Evolutionary conservation across 2,113 vertebrate species (phyloP).

Genomic region (Larimichthys polyactis): DNA sequence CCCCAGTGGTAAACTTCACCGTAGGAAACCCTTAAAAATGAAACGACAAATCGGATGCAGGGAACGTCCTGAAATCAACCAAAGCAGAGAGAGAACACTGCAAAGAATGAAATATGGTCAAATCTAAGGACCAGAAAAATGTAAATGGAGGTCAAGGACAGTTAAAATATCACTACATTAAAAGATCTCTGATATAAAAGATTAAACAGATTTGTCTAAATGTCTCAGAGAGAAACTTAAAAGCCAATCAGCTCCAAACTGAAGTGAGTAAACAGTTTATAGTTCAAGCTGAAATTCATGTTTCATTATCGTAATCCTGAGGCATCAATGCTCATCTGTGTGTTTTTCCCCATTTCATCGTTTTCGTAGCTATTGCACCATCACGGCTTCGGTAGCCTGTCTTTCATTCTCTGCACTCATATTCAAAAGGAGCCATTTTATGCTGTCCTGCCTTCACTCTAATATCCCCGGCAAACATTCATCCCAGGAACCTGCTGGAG

Average conservation of each 20-base stretch:
- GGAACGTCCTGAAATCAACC: neutral
- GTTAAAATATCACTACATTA: neutral
- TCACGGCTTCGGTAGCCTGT: neutral
- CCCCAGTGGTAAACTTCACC: neutral
- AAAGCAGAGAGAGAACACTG: neutral
- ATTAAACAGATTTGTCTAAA: neutral
- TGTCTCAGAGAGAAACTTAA: neutral
- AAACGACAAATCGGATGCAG: neutral
- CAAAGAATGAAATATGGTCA: neutral
- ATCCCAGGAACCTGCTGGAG: conserved; percentile 18
- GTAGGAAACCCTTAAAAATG: neutral
- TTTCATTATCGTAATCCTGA: conserved; percentile 21
- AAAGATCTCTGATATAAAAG: neutral
- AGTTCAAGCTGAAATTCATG: conserved; percentile 9
- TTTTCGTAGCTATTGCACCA: conserved; percentile 51
- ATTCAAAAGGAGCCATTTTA: conserved; percentile 27
- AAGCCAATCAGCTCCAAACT: neutral
- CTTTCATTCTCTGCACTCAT: conserved; percentile 20
- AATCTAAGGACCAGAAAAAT: neutral
- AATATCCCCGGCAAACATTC: conserved; percentile 50
- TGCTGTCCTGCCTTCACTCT: conserved; percentile 13
- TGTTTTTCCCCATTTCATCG: conserved; percentile 28
- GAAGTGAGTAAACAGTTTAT: neutral
- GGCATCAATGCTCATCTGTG: neutral
- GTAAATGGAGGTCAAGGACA: neutral